Evolutionary conservation across 2,797 vertebrate species (phyloP), one percentile per base, ranked within the genome.

Genomic region (Phoxinus dragarum): DNA sequence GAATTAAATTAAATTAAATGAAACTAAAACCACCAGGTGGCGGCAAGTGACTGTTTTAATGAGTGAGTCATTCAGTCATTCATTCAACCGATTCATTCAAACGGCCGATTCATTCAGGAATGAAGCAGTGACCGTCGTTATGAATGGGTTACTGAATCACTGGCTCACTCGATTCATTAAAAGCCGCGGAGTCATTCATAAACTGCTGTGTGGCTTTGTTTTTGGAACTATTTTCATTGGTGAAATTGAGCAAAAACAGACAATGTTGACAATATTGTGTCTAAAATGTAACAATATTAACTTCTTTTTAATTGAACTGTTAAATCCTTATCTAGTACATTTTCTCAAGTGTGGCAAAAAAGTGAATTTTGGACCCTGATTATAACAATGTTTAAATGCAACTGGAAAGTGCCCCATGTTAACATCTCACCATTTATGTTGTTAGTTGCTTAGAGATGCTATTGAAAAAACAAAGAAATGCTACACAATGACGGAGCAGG

Each of bases 381-480:
- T 72, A 54, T 42, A 27, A 38, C 52, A 71, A 42, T 72, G 36
- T 71, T 72, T 59, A 31, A 56, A 8, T 69, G 49, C 47, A 47
- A 34, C 16, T 73, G 14, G 21, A 47, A 17, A 59, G 38, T 80
- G n/a, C n/a, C 68, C 40, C 27, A 66, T 85, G 21, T 73, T 91
- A 89, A 92, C 75, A 74, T 78, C 79, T 84, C n/a, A 54, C 79
- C 92, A 93, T 96, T 92, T 90, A 89, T 95, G 93, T 95, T 91
- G 82, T 84, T 95, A 93, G 92, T 92, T 94, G 90, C 95, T 96
- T 94, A 93, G 90, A 94, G 92, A 93, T 89, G 89, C 94, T 90
- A 94, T 94, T 94, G 94, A 93, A 83, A 94, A 94, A 94, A 94
- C 94, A 95, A 95, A 95, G 92, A 96, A 94, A 93, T 93, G 93